phyloP scores from a whole-genome alignment of 2,888 invertebrate genomes.

The Eurois occulta region DNA sequence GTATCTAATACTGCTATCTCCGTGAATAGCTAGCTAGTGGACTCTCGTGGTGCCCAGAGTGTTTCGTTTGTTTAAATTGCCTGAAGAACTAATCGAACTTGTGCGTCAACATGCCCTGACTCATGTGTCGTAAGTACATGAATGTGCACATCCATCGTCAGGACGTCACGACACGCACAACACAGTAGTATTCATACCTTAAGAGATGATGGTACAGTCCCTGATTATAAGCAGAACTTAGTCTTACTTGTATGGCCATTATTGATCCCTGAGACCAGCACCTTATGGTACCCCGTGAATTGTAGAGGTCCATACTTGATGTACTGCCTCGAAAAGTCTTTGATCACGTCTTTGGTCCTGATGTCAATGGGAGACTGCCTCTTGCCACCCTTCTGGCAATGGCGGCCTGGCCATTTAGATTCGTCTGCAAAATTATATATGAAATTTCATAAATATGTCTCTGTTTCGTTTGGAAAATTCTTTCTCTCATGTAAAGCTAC shows the following conservation, averaged over 20 bases:
- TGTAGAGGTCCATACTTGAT: slow-evolving; percentile 85
- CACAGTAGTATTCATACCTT: background rate
- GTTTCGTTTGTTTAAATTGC: background rate
- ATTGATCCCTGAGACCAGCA: slow-evolving; percentile 90
- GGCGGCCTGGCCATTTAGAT: slow-evolving; percentile 78
- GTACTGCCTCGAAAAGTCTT: slow-evolving; percentile 75
- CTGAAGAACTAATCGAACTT: background rate
- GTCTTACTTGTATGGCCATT: slow-evolving; percentile 93
- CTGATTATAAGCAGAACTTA: background rate
- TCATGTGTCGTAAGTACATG: no score
- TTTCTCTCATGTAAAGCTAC: background rate
- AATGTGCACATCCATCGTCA: background rate
- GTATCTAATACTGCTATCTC: background rate
- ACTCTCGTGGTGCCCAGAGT: background rate
- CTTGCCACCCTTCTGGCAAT: slow-evolving; percentile 78
- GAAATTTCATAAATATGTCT: background rate
- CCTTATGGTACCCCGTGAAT: slow-evolving; percentile 90
- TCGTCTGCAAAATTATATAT: slow-evolving; percentile 73
- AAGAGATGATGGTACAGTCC: background rate
- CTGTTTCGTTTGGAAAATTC: background rate
- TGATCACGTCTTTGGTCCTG: slow-evolving; percentile 71
- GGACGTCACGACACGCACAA: background rate
- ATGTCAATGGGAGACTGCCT: slow-evolving; percentile 87
- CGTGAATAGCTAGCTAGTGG: background rate
- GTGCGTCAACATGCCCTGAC: background rate